Conservation (phyloP, 2,888 invertebrate species). For the Hoplodrina blanda region DNA sequence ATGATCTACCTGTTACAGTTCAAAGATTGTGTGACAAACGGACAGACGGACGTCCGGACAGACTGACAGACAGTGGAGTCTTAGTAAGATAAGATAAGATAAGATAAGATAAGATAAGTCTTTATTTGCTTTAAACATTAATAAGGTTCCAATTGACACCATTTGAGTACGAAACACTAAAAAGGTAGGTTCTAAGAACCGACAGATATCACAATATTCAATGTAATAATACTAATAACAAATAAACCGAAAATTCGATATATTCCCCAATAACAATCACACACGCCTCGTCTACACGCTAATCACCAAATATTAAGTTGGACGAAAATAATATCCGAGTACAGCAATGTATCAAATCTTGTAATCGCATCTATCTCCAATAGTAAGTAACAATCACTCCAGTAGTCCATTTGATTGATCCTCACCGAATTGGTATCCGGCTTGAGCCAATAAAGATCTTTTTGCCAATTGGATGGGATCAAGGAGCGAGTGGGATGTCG, state of each 20-base stretch:
- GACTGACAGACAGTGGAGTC: too few species aligned
- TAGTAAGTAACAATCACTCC: slow-evolving; percentile 77
- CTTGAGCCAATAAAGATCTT: slow-evolving; percentile 84
- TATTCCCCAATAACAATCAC: slow-evolving; percentile 29
- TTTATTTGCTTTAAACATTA: too few species aligned
- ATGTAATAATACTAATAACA: slow-evolving; percentile 11
- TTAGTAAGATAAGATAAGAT: too few species aligned
- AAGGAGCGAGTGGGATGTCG: slow-evolving; percentile 71
- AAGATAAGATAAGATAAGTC: too few species aligned
- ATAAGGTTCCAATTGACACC: too few species aligned
- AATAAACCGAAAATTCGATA: slow-evolving; percentile 17
- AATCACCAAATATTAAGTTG: slow-evolving; percentile 51
- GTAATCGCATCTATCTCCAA: slow-evolving; percentile 68
- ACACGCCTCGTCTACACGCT: slow-evolving; percentile 21
- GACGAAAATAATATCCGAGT: slow-evolving; percentile 44
- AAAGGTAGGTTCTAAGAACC: neutral
- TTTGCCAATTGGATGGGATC: slow-evolving; percentile 83
- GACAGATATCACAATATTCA: neutral
- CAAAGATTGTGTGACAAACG: too few species aligned
- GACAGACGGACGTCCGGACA: too few species aligned
- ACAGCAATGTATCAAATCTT: slow-evolving; percentile 64
- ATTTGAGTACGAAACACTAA: too few species aligned
- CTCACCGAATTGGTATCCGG: slow-evolving; percentile 77
- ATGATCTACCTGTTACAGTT: too few species aligned
- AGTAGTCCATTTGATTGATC: slow-evolving; percentile 80